Evolutionary conservation across 2,797 vertebrate genomes (phyloP).

Genomic region (Hylomyscus alleni): DNA sequence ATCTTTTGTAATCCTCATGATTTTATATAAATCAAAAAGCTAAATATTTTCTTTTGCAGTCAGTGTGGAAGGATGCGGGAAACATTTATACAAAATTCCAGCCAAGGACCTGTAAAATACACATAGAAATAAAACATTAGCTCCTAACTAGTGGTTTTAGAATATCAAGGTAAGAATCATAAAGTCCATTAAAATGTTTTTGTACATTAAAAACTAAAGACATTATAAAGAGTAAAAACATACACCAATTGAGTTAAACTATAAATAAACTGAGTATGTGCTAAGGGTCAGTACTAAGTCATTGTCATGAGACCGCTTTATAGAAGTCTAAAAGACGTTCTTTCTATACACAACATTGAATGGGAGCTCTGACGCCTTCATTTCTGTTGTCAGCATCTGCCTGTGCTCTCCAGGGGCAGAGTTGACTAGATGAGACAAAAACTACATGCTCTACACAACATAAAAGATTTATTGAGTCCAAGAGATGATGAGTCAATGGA

Average conservation of each 20-base stretch:
- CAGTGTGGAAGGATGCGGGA: slow-evolving; percentile 36
- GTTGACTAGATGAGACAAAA: not conserved
- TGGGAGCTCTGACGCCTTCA: not conserved
- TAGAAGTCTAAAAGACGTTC: not conserved
- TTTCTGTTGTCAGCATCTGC: slow-evolving; percentile 24
- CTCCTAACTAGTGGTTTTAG: slow-evolving; percentile 9
- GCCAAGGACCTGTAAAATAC: slow-evolving; percentile 75
- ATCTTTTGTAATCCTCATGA: slow-evolving; percentile 34
- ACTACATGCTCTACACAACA: not conserved
- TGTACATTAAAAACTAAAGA: slow-evolving; percentile 54
- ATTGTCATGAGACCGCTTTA: slow-evolving; percentile 10
- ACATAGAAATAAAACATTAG: slow-evolving; percentile 63
- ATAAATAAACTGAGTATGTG: slow-evolving; percentile 21
- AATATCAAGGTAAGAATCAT: slow-evolving; percentile 54
- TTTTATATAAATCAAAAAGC: slow-evolving; percentile 53
- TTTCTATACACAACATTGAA: slow-evolving; percentile 25
- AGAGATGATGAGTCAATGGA: not conserved
- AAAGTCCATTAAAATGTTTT: slow-evolving; percentile 35
- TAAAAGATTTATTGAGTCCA: slow-evolving; percentile 24
- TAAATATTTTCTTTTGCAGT: slow-evolving; percentile 45
- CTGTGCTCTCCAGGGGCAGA: slow-evolving; percentile 19
- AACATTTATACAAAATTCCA: slow-evolving; percentile 56
- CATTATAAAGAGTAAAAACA: slow-evolving; percentile 17
- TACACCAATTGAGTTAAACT: slow-evolving; percentile 45
- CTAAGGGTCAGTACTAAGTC: slow-evolving; percentile 39